Evolutionary conservation across 2,113 vertebrate genomes (phyloP).

Genomic region (Equus przewalskii): DNA sequence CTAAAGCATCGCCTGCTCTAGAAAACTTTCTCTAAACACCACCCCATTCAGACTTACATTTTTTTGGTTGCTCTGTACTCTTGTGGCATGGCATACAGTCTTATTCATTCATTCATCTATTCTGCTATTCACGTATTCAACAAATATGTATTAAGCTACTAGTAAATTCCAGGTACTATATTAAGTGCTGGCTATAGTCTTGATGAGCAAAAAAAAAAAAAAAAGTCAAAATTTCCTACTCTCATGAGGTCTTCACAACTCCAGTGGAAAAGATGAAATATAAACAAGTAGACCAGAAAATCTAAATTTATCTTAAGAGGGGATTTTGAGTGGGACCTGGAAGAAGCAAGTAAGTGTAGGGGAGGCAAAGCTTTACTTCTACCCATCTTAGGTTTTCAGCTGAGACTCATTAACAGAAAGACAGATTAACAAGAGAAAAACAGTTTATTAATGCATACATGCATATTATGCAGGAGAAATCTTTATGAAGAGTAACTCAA

Average conservation of each 20-base stretch:
- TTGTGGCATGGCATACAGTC: background rate
- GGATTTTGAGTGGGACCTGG: background rate
- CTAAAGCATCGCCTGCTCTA: background rate
- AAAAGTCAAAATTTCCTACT: background rate
- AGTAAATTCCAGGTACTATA: background rate
- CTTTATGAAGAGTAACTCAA: background rate
- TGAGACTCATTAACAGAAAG: background rate
- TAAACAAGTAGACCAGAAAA: background rate
- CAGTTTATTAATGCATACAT: background rate
- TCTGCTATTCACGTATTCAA: background rate
- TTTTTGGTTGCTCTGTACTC: background rate
- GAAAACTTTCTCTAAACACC: background rate
- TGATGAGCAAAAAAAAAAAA: background rate
- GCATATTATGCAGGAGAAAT: background rate
- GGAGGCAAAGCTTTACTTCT: background rate
- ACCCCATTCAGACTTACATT: background rate
- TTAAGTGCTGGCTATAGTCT: background rate
- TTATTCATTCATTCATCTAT: background rate
- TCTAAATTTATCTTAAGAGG: background rate
- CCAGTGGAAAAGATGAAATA: background rate
- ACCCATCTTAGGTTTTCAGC: background rate
- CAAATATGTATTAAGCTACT: background rate
- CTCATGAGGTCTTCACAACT: background rate
- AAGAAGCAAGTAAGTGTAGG: background rate
- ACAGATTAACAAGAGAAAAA: background rate